Percentiles rank a stretch among this genome's conserved stretches.
Evolutionary conservation across 2,888 invertebrate genomes (phyloP).

Genomic region (Ectobius pallidus): DNA sequence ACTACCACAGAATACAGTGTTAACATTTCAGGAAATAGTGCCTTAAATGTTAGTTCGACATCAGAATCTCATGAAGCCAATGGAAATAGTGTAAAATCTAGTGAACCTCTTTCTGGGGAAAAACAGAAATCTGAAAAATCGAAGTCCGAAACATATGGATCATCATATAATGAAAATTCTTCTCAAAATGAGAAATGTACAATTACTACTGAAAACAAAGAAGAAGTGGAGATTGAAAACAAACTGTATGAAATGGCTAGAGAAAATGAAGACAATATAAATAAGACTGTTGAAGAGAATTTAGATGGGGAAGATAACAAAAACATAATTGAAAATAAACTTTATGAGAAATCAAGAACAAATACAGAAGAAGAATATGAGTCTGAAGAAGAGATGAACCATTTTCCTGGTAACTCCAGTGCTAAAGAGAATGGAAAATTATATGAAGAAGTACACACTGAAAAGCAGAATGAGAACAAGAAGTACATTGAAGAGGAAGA

Average conservation of each 20-base stretch:
- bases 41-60: no score
- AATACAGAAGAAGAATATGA: not conserved
- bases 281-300: not conserved
- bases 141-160: no score
- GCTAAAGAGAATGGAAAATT: not conserved
- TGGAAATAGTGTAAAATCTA: no score
- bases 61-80: no score
- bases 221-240: slow-evolving; percentile 9
- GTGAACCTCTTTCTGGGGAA: no score
- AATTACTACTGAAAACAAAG: not conserved
- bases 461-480: not conserved
- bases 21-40: no score
- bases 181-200: not conserved
- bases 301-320: not conserved
- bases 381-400: slow-evolving; percentile 5
- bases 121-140: no score
- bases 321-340: not conserved
- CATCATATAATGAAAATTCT: no score
- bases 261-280: not conserved
- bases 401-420: not conserved
- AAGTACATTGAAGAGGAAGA: slow-evolving; percentile 5
- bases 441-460: slow-evolving; percentile 11
- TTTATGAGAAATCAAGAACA: not conserved
- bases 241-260: slow-evolving; percentile 24
- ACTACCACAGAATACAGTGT: no score